These are phyloP conservation scores for Sceloporus tristichus DNA, from an alignment of 2,113 vertebrate genomes.

Conservation along the genomic window DNA sequence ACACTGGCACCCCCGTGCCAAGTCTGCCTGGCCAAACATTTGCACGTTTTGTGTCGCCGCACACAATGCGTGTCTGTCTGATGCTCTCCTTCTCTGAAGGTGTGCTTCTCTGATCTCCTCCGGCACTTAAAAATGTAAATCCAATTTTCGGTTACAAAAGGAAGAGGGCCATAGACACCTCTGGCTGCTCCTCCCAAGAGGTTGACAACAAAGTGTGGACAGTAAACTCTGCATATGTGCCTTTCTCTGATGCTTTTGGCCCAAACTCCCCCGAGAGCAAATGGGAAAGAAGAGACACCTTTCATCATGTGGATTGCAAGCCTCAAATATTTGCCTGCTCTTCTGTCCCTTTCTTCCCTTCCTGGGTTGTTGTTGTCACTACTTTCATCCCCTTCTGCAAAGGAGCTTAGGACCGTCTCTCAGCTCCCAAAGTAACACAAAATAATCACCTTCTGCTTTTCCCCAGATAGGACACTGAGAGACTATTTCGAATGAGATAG, in stretches of 20 bases:
- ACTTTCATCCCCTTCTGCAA: background rate
- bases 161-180: constrained; percentile 7
- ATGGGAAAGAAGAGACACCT: background rate
- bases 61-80: background rate
- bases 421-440: background rate
- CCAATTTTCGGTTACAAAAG: constrained; percentile 2
- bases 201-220: constrained; percentile 2
- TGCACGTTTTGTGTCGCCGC: background rate
- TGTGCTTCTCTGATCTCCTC: constrained; percentile 18
- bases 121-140: background rate
- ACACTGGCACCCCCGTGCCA: background rate
- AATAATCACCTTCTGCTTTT: background rate
- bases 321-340: constrained; percentile 20
- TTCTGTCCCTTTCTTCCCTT: background rate
- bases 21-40: constrained; percentile 17
- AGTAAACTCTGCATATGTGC: background rate
- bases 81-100: background rate
- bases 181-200: background rate
- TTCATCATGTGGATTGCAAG: background rate
- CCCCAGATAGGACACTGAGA: background rate
- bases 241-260: background rate
- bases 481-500: no score
- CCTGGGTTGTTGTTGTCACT: background rate
- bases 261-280: background rate
- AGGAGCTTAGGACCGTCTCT: background rate